Base-by-base conservation (phyloP, 1,140 invertebrate species). In the Papilio machaon region DNA sequence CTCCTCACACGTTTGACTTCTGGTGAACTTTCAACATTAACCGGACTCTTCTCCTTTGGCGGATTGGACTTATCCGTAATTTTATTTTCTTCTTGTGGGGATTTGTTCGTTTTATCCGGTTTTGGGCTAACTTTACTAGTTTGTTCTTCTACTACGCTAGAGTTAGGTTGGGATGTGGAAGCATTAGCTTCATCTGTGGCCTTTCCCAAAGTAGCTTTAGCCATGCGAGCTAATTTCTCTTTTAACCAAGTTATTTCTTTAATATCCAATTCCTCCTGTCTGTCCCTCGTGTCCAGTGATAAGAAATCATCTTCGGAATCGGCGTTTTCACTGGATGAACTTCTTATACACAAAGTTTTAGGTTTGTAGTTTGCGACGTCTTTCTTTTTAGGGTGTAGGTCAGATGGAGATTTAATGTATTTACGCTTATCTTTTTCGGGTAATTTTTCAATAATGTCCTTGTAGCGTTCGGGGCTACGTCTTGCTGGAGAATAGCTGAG, bases 401-500 rank as follows among this genome's bases (percentile, higher is more conserved):
- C 90, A 6, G 91, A 92, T 7, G 91, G 91, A 0, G 93, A 92
- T 79, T 93, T 92, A 13, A 95, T 94, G 79, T 95, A 95, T 86
- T 95, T 95, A 15, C 95, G 94, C 82, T 94, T 95, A 60, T 95
- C 92, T 86, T 95, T 95, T 83, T 95, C 95, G 0, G 94, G 93
- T 13, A 95, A 85, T 70, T 95, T 94, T 83, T 95, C 93, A 38
- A 95, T 89, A 47, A 96, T 95, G 58, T 96, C 96, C 2, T 92
- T 94, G 82, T 97, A 97, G 2, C 96, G 94, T 81, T 96, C 96
- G 0, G 96, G 96, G 90, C 96, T 95, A 11, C 95, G 93, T 9
- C 95, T 91, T 0, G 96, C 95, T 0, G 96, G 96, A 0, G 96
- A 97, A 85, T 97, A 97, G 80, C 96, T 96, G 79, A 97, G 90